These are phyloP conservation scores for Thecophora atra DNA, from an alignment of 2,888 invertebrate species.

Conservation along the genomic window DNA sequence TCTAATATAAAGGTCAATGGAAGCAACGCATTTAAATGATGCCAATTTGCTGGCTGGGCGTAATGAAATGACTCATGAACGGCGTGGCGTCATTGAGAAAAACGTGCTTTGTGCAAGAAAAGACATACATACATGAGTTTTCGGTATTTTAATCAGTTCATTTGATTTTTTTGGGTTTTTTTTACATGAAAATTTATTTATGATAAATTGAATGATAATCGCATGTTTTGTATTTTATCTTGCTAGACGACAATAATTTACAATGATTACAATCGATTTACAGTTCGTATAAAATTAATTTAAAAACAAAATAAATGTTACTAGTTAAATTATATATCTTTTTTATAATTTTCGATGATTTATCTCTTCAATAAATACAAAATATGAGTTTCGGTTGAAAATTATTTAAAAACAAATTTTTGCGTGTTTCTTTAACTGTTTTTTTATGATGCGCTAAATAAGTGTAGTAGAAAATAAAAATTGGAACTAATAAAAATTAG, in stretches of 20 bases:
- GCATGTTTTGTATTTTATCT: slow-evolving; percentile 18
- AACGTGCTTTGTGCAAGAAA: background rate
- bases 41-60: too few species aligned
- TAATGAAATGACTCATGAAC: slow-evolving; percentile 17
- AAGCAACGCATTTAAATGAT: background rate
- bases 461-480: slow-evolving; percentile 33
- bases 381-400: slow-evolving; percentile 23
- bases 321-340: slow-evolving; percentile 39
- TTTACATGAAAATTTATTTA: slow-evolving; percentile 28
- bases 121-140: too few species aligned
- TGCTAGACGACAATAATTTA: slow-evolving; percentile 29
- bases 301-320: slow-evolving; percentile 40
- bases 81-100: background rate
- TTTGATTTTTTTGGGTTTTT: slow-evolving; percentile 28
- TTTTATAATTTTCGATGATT: slow-evolving; percentile 5
- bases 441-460: slow-evolving; percentile 21
- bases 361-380: slow-evolving; percentile 24
- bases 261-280: slow-evolving; percentile 26
- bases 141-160: slow-evolving; percentile 35
- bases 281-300: slow-evolving; percentile 38
- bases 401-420: too few species aligned
- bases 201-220: slow-evolving; percentile 35
- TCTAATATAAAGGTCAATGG: slow-evolving; percentile 33
- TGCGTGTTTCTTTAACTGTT: slow-evolving; percentile 8
- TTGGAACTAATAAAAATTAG: slow-evolving; percentile 33